Evolutionary conservation across 2,797 vertebrate genomes (phyloP).

Genomic region (Alauda arvensis): DNA sequence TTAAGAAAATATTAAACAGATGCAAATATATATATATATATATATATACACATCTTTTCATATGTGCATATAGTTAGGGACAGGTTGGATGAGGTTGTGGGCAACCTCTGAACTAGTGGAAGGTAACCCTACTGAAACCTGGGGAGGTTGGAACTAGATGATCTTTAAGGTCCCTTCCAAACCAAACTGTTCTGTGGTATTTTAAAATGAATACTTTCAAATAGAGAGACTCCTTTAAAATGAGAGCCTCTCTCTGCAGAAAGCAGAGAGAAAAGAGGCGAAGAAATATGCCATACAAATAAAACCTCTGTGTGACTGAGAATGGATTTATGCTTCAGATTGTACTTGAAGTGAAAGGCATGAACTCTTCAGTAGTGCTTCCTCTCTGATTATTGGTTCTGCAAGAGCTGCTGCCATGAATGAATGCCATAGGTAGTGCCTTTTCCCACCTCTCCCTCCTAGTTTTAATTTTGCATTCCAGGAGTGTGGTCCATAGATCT

Average conservation of each 20-base stretch:
- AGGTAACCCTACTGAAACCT: neutral
- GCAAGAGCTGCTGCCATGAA: neutral
- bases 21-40: neutral
- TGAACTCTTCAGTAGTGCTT: neutral
- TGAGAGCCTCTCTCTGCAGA: neutral
- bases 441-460: neutral
- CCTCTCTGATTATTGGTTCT: neutral
- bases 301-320: neutral
- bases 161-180: neutral
- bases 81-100: neutral
- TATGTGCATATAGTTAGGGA: neutral
- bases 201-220: neutral
- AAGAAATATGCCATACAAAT: neutral
- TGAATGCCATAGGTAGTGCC: neutral
- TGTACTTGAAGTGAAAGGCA: neutral
- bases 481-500: neutral
- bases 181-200: neutral
- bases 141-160: accelerated
- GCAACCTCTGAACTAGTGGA: neutral
- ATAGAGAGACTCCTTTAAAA: neutral
- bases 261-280: neutral
- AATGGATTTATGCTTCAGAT: neutral
- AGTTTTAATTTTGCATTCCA: neutral
- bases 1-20: neutral
- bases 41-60: neutral